Base-by-base conservation (phyloP, 2,113 vertebrate species). In the Sclerurus mexicanus region DNA sequence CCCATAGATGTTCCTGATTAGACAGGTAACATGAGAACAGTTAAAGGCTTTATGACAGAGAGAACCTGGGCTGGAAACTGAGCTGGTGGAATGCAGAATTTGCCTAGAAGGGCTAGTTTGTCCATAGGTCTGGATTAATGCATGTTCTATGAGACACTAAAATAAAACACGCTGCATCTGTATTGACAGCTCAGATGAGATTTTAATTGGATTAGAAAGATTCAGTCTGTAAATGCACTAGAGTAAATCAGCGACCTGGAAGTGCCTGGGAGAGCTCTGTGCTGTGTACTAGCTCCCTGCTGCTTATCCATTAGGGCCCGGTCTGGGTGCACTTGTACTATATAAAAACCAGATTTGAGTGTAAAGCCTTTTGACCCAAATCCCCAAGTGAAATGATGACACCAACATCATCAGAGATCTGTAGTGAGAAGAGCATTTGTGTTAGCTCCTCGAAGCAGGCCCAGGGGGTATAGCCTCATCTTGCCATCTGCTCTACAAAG, bases 191-290 rank as follows among this genome's bases (percentile, higher is more conserved):
- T 90, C 14, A 55, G 79, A 96, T 91, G 94, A 95, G 96, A 90
- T 96, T 91, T 96, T 97, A 97, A 97, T 97, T 96, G 94, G 94
- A 95, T 96, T 93, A 85, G 95, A 96, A 95, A 89, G 94, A 81
- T 92, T 95, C 87, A 91, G 73, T 90, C 87, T 94, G 78, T 94
- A 96, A 97, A 85, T 83, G 86, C 16, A 40, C 50, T 82, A 94
- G 87, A 82, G 73, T 96, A 96, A 97, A 95, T 44, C 94, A 95
- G 94, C 6, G 93, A 97, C 95, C 97, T 95, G 94, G 96, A 97
- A 97, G 92, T 96, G 81, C 87, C 93, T 93, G 90, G 30, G 59
- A 94, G 89, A 64, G 53, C 64, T 94, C 59, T 89, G 31, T 83
- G 58, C 86, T 94, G 58, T 62, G 55, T 75, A 49, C 59, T 30